Conservation (phyloP, 2,888 invertebrate genomes). For the Leptopterna dolabrata region DNA sequence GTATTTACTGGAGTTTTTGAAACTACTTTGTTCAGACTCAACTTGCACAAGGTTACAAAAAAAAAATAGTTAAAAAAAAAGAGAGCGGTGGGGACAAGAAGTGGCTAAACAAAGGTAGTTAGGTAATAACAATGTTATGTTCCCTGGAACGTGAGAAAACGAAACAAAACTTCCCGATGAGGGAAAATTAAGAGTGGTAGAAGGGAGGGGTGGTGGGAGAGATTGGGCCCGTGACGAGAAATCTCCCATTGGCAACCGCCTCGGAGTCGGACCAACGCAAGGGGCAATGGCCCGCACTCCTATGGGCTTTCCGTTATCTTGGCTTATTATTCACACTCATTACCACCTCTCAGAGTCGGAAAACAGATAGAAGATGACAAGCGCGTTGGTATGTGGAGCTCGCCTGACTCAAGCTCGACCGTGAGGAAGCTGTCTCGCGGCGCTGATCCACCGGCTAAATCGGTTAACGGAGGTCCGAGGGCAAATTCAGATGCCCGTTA, state of each 20-base stretch:
- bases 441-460: neutral
- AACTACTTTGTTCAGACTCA: neutral
- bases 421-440: neutral
- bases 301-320: neutral
- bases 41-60: neutral
- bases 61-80: neutral
- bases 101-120: slow-evolving; percentile 22
- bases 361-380: neutral
- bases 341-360: neutral
- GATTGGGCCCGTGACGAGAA: slow-evolving; percentile 1
- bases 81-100: neutral
- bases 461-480: neutral
- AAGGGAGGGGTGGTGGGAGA: neutral
- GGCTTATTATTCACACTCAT: neutral
- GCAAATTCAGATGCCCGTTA: neutral
- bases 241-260: slow-evolving; percentile 21
- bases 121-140: slow-evolving; percentile 30
- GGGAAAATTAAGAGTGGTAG: slow-evolving; percentile 23
- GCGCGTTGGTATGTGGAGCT: neutral
- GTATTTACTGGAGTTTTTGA: too few relatives aligned
- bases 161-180: slow-evolving; percentile 37
- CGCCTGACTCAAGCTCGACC: neutral
- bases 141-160: slow-evolving; percentile 32
- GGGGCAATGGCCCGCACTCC: neutral
- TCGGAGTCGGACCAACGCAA: neutral